Percentiles rank a stretch among this genome's conserved stretches.
Evolutionary conservation across 2,797 vertebrate species (phyloP).

Genomic region (Mus minutoides): DNA sequence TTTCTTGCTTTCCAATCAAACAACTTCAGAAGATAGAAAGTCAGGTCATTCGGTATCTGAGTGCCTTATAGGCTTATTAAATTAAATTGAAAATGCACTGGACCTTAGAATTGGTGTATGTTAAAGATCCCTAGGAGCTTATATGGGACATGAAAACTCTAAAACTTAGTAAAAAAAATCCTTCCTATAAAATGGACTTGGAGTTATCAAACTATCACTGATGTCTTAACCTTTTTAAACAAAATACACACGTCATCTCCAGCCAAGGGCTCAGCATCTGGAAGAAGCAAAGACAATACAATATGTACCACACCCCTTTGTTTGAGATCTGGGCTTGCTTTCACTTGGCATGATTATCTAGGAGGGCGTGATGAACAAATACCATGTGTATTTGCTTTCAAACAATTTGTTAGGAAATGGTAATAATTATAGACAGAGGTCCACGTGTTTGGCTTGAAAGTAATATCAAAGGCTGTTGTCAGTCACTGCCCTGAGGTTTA

Average conservation of each 20-base stretch:
- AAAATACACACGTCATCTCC: not conserved
- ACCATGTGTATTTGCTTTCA: not conserved
- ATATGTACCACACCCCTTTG: not conserved
- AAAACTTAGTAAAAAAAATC: not conserved
- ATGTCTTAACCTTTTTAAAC: not conserved
- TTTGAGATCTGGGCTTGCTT: not conserved
- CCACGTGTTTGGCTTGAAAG: not conserved
- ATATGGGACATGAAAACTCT: not conserved
- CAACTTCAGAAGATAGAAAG: not conserved
- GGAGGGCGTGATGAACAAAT: not conserved
- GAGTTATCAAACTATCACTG: not conserved
- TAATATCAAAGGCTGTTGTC: not conserved
- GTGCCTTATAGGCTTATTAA: conserved; percentile 4
- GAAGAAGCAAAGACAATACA: not conserved
- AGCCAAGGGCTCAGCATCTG: not conserved
- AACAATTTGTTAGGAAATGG: conserved; percentile 25
- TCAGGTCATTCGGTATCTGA: conserved; percentile 14
- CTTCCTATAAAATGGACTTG: not conserved
- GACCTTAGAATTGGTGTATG: not conserved
- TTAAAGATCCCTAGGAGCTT: not conserved
- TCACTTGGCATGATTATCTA: conserved; percentile 5
- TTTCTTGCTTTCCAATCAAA: conserved; percentile 49
- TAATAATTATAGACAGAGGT: not conserved
- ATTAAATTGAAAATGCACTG: not conserved
- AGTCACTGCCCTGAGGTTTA: not conserved